Conservation (phyloP, 2,113 vertebrate genomes). For the Epinephelus moara region DNA sequence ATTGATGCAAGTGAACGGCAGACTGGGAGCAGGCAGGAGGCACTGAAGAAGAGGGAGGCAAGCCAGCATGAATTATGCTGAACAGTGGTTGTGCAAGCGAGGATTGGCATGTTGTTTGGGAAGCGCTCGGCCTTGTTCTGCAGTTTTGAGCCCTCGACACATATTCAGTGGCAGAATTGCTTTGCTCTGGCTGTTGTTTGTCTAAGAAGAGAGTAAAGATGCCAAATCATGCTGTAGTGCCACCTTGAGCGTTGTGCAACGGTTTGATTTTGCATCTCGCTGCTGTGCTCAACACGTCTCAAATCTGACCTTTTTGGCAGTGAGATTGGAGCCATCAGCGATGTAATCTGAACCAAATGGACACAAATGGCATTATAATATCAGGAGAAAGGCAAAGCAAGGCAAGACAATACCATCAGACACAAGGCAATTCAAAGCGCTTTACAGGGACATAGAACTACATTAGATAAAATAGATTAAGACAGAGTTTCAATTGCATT, state of each 20-base stretch:
- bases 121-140: constrained; percentile 14
- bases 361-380: not conserved
- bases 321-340: not conserved
- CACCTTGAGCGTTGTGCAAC: not conserved
- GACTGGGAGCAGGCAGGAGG: constrained; percentile 3
- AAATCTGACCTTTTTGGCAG: not conserved
- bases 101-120: not conserved
- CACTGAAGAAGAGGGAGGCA: not conserved
- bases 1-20: constrained; percentile 31
- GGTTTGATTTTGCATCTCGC: not conserved
- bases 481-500: too few species aligned
- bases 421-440: too few species aligned
- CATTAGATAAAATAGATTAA: too few species aligned
- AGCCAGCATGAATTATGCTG: constrained; percentile 10
- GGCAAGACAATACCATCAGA: not conserved
- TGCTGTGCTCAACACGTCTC: not conserved
- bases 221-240: not conserved
- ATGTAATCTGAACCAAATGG: not conserved
- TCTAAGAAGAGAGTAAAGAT: not conserved
- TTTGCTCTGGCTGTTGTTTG: not conserved
- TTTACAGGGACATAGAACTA: too few species aligned
- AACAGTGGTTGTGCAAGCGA: constrained; percentile 13
- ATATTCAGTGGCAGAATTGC: not conserved
- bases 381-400: too few species aligned
- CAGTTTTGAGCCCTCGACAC: not conserved